phyloP scores from a whole-genome alignment of 2,113 vertebrate genomes.

The Conger conger region DNA sequence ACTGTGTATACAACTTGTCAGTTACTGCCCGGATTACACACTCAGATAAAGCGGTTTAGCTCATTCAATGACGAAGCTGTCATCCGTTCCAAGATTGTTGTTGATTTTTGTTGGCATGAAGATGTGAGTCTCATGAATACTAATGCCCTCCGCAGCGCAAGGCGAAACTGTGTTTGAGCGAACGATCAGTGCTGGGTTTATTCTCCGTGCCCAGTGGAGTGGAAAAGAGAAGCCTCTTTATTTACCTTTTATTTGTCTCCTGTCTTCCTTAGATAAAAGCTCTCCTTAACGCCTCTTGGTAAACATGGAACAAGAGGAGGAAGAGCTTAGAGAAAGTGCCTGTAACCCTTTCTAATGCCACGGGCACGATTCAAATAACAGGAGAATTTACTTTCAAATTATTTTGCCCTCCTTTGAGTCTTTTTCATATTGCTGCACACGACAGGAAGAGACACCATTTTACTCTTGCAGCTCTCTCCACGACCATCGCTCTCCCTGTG shows the following conservation, averaged over 20 bases:
- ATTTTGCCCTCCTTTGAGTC: neutral
- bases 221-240: neutral
- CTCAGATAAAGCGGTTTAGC: neutral
- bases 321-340: neutral
- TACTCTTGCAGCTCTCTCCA: neutral
- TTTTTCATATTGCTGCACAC: neutral
- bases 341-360: slow-evolving; percentile 1
- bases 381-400: neutral
- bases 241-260: neutral
- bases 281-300: neutral
- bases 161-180: neutral
- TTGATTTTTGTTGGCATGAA: neutral
- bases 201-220: neutral
- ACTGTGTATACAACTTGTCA: too few relatives aligned
- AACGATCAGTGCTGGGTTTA: neutral
- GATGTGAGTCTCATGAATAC: neutral
- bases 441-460: neutral
- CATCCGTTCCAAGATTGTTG: neutral
- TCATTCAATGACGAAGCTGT: neutral
- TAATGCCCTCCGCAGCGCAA: neutral
- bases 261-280: neutral
- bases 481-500: neutral
- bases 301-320: neutral
- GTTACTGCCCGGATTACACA: too few relatives aligned
- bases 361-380: neutral